A percentile compares a stretch with the other conserved stretches of the same genome.
Evolutionary conservation across 1,140 invertebrate genomes (phyloP).

Genomic region (Cherax quadricarinatus): DNA sequence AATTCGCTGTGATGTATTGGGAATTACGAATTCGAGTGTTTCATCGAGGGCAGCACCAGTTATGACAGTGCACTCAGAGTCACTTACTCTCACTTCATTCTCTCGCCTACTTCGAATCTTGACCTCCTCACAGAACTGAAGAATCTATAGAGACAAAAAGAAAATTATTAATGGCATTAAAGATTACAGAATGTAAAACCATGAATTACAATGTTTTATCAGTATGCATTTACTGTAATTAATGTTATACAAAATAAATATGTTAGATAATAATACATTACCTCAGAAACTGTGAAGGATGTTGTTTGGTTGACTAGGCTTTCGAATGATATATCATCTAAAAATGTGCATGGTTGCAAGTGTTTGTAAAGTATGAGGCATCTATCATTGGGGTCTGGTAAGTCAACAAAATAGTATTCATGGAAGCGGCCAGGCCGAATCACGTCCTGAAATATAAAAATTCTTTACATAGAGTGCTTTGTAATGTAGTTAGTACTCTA

Average conservation of each 20-base stretch:
- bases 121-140: slow-evolving; percentile 40
- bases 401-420: slow-evolving; percentile 55
- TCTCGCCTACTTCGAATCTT: neutral
- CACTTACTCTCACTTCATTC: neutral
- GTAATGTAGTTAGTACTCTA: too few species aligned
- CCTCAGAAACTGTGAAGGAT: slow-evolving; percentile 61
- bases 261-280: neutral
- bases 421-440: slow-evolving; percentile 69
- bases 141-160: slow-evolving; percentile 12
- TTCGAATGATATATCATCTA: slow-evolving; percentile 3
- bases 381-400: slow-evolving; percentile 46
- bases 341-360: neutral
- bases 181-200: too few species aligned
- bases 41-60: neutral
- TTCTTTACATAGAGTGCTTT: neutral
- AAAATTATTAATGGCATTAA: too few species aligned
- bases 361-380: slow-evolving; percentile 17
- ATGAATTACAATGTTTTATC: too few species aligned
- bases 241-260: neutral
- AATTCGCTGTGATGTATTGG: slow-evolving; percentile 42
- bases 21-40: slow-evolving; percentile 7
- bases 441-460: slow-evolving; percentile 45
- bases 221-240: neutral
- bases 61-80: neutral
- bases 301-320: slow-evolving; percentile 10